Conservation (phyloP, 1,140 invertebrate species). For the Zaprionus davidi region DNA sequence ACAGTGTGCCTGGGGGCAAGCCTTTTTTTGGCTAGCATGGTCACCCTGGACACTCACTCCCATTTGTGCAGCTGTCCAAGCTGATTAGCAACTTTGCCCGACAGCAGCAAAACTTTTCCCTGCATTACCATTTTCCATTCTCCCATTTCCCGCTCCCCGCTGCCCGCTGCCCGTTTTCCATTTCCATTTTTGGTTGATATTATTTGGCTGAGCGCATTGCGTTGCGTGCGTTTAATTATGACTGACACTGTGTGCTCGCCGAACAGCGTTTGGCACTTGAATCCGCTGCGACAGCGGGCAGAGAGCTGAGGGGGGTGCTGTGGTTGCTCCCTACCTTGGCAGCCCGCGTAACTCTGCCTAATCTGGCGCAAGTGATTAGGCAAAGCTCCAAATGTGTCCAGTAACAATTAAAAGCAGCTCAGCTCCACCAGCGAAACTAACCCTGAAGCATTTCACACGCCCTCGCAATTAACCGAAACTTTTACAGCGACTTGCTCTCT, state of each 20-base stretch:
- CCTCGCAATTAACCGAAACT: constrained; percentile 72
- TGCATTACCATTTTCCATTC: constrained; percentile 39
- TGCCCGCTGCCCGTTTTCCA: constrained; percentile 5
- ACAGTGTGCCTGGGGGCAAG: not conserved
- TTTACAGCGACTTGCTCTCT: constrained; percentile 30
- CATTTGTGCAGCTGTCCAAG: constrained; percentile 49
- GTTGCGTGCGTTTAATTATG: constrained; percentile 61
- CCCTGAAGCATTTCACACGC: constrained; percentile 18
- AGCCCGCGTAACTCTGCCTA: constrained; percentile 40
- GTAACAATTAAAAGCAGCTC: constrained; percentile 77
- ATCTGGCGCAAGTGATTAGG: constrained; percentile 75
- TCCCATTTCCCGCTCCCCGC: constrained; percentile 10
- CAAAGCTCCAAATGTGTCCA: constrained; percentile 68
- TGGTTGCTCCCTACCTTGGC: not conserved
- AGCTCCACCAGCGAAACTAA: constrained; percentile 14
- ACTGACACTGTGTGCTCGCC: constrained; percentile 61
- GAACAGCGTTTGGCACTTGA: constrained; percentile 52
- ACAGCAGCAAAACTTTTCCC: constrained; percentile 62
- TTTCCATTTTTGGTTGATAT: constrained; percentile 63
- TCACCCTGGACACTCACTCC: not conserved
- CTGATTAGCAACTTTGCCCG: constrained; percentile 61
- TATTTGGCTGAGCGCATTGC: constrained; percentile 50
- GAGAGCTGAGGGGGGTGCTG: too few relatives aligned
- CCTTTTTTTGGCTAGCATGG: not conserved
- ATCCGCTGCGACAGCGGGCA: not conserved